Conservation (phyloP, 1,140 invertebrate species). For the Ostrea denselamellosa region DNA sequence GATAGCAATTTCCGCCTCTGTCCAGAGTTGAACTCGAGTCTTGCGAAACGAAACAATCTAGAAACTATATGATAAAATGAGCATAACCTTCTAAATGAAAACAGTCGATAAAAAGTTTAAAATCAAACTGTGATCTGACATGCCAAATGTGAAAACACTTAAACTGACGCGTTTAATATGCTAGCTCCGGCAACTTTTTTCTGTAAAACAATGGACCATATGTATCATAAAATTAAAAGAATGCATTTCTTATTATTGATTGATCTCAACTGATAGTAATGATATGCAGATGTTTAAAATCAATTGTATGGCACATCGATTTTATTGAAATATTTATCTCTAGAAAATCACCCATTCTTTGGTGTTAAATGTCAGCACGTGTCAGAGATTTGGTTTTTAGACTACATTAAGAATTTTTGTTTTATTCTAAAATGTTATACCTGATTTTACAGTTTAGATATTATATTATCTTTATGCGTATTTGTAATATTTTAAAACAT, state of each 20-base stretch:
- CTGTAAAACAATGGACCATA: conserved; percentile 10
- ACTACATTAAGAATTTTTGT: not conserved
- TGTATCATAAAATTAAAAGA: not conserved
- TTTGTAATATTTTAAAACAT: too few relatives aligned
- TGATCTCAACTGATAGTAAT: not conserved
- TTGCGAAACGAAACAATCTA: too few relatives aligned
- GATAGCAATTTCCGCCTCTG: too few relatives aligned
- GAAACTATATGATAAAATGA: too few relatives aligned
- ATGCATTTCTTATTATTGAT: not conserved
- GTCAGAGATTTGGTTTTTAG: not conserved
- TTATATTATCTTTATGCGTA: too few relatives aligned
- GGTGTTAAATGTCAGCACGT: not conserved
- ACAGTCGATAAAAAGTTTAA: not conserved
- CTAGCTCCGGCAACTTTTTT: not conserved
- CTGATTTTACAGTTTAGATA: not conserved
- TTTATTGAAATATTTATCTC: not conserved
- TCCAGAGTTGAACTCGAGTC: too few relatives aligned
- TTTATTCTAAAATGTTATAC: not conserved
- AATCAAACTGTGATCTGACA: conserved; percentile 10
- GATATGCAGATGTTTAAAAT: conserved; percentile 21
- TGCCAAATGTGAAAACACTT: not conserved
- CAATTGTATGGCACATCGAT: conserved; percentile 1
- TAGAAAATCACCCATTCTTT: not conserved
- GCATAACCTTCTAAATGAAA: not conserved
- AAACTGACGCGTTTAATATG: not conserved